Evolutionary conservation across 2,113 vertebrate species (phyloP), one percentile per base, ranked within the genome.

Genomic region (Psephotus haematonotus): DNA sequence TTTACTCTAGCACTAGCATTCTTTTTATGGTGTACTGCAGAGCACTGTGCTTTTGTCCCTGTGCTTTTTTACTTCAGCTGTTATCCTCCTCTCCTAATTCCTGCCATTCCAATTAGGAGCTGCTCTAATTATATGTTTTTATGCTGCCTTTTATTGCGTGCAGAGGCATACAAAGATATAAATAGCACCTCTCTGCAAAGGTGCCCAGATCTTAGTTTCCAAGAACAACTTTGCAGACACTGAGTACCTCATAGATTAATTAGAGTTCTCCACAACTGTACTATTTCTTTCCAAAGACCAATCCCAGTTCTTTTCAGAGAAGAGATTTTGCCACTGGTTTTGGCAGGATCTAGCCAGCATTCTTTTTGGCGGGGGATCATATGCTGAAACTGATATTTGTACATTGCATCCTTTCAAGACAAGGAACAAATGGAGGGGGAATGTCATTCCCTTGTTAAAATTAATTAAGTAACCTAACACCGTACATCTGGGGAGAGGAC

Each of bases 401-500:
- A 89, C 92, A 89, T 87, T 91, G 86, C 95, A 96, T 92, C 92
- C 93, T 92, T 95, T 97, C 88, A 92, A 95, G 93, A 94, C 90
- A 82, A 94, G 81, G 95, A 81, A 94, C 92, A 91, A 95, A 95
- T 69, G 91, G 86, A 95, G 47, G 41, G 78, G 67, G 93, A 95
- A 96, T 96, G 94, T 93, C 86, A 93, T 95, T 96, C 94, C 81
- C 91, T 94, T 96, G 96, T 96, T 97, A 97, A 97, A 97, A 96
- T 96, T 96, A 96, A 97, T 96, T 97, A 97, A 96, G 96, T 97
- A 97, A 97, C 92, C 86, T 85, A 96, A 97, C 96, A 96, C 96
- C 37, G 0, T 96, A 92, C 95, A 95, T 97, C 93, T 96, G 96
- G 96, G 92, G 65, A 95, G 83, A 96, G 91, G 90, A 96, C 80